Evolutionary conservation across 2,888 invertebrate species (phyloP).

Genomic region (Metalampra italica): DNA sequence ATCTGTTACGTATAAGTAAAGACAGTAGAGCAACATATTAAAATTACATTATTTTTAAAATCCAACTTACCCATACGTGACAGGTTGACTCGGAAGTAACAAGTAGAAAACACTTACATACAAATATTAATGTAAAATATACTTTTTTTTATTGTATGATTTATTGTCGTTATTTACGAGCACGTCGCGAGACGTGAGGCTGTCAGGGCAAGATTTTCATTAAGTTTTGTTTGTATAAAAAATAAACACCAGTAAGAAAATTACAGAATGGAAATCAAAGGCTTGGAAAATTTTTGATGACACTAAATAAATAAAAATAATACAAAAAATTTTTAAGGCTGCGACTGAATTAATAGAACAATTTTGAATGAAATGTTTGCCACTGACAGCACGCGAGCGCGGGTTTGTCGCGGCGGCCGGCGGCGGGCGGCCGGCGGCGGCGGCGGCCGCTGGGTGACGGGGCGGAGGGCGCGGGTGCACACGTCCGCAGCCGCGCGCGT

Average conservation of each 20-base stretch:
- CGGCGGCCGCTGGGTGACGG: slow-evolving; percentile 43
- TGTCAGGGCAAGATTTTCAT: background rate
- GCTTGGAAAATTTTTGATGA: no score
- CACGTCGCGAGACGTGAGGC: background rate
- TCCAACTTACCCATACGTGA: background rate
- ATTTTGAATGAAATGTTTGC: background rate
- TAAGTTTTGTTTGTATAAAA: background rate
- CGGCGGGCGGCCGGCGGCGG: slow-evolving; percentile 69
- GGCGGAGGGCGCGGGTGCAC: slow-evolving; percentile 46
- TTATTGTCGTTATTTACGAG: background rate
- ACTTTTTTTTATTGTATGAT: background rate
- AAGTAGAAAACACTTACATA: background rate
- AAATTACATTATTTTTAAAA: background rate
- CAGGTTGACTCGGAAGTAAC: background rate
- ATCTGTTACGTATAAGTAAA: no score
- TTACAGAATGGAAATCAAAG: no score
- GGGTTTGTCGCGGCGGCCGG: slow-evolving; percentile 35
- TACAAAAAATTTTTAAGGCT: background rate
- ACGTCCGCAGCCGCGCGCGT: slow-evolving; percentile 66
- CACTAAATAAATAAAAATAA: background rate
- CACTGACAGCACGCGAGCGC: background rate
- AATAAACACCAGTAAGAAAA: background rate
- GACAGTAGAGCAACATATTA: background rate
- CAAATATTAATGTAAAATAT: background rate
- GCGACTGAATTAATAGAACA: background rate